These are phyloP conservation scores for Nannospalax galili DNA, from an alignment of 2,113 vertebrate species.

Conservation along the genomic window DNA sequence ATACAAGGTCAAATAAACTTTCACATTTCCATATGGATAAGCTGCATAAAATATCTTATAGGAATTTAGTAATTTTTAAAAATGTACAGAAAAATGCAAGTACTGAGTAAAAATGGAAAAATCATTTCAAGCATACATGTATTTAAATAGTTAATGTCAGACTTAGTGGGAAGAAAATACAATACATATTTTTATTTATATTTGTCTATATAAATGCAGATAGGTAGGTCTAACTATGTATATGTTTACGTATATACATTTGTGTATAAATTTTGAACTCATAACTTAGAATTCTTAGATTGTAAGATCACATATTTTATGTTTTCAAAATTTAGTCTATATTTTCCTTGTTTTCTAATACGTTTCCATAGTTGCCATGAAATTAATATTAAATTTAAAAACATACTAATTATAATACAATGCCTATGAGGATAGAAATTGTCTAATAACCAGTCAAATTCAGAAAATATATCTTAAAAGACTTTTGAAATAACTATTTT, in stretches of 20 bases:
- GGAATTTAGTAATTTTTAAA: not conserved
- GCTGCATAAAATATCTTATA: not conserved
- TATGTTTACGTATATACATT: too few species aligned
- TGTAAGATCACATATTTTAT: not conserved
- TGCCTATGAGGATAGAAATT: not conserved
- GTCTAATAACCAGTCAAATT: not conserved
- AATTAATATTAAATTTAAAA: not conserved
- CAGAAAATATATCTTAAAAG: not conserved
- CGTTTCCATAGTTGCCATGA: not conserved
- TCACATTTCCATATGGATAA: not conserved
- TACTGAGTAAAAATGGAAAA: not conserved
- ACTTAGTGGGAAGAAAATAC: not conserved
- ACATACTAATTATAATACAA: not conserved
- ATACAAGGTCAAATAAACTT: not conserved
- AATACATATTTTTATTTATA: too few species aligned
- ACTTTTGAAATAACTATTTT: not conserved
- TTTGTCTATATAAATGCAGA: not conserved
- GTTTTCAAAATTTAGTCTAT: not conserved
- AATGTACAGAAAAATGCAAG: not conserved
- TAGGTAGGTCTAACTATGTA: accelerated
- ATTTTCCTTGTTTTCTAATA: not conserved
- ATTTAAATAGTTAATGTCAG: not conserved
- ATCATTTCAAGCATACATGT: not conserved
- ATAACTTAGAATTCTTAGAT: too few species aligned
- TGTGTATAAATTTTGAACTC: too few species aligned